phyloP scores from a whole-genome alignment of 2,888 invertebrate species.

The Choreutis nemorana region DNA sequence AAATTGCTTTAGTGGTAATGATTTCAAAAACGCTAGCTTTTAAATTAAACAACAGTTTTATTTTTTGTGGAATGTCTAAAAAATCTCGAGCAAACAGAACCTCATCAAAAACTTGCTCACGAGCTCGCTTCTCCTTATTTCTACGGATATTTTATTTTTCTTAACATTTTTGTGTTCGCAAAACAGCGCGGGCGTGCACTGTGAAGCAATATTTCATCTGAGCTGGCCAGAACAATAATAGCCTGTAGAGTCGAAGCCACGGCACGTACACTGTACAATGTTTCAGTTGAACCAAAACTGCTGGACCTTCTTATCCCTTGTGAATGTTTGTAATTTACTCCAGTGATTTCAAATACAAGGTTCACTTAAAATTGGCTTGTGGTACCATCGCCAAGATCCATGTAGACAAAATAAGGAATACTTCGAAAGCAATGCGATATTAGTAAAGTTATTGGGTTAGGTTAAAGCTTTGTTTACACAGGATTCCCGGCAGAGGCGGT shows the following conservation, averaged over 20 bases:
- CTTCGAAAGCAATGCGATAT: conserved; percentile 62
- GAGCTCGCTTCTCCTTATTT: conserved; percentile 45
- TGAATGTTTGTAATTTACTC: no score
- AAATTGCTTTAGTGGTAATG: neutral
- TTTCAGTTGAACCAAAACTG: conserved; percentile 34
- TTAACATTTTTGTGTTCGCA: conserved; percentile 51
- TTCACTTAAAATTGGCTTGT: no score
- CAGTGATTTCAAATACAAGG: no score
- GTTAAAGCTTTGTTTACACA: conserved; percentile 58
- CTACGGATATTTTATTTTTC: conserved; percentile 54
- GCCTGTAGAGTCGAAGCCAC: conserved; percentile 56
- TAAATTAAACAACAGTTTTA: neutral
- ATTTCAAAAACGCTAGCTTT: neutral
- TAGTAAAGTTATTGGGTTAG: conserved; percentile 59
- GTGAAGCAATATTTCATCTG: conserved; percentile 64
- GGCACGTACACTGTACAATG: conserved; percentile 64
- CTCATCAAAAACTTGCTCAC: conserved; percentile 33
- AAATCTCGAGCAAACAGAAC: neutral
- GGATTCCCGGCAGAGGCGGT: conserved; percentile 39
- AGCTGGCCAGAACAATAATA: conserved; percentile 65
- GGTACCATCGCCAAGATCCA: conserved; percentile 55
- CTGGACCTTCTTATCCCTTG: conserved; percentile 26
- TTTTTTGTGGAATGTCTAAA: neutral
- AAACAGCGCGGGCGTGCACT: conserved; percentile 56
- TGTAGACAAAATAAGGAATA: conserved; percentile 65